Evolutionary conservation across 2,888 invertebrate species (phyloP).

Genomic region (Argyresthia goedartella): DNA sequence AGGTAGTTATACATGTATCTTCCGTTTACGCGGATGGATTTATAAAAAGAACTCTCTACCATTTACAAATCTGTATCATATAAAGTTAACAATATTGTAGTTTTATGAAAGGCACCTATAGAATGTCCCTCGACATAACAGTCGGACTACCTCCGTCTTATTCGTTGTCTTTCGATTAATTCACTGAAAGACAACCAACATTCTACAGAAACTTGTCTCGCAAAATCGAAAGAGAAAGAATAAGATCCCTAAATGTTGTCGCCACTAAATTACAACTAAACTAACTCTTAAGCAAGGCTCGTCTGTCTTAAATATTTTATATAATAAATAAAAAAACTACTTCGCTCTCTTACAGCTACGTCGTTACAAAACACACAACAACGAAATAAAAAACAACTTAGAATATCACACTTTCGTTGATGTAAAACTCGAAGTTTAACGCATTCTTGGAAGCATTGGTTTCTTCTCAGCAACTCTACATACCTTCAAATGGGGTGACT

Average conservation of each 20-base stretch:
- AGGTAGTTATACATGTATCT: slow-evolving; percentile 19
- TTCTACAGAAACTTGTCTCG: not conserved
- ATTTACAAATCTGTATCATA: slow-evolving; percentile 46
- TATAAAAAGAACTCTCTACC: slow-evolving; percentile 47
- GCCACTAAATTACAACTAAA: slow-evolving; percentile 56
- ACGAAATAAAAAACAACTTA: slow-evolving; percentile 65
- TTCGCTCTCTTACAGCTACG: slow-evolving; percentile 46
- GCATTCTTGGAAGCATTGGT: slow-evolving; percentile 52
- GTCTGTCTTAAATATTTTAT: slow-evolving; percentile 63
- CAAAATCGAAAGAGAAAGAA: slow-evolving; percentile 28
- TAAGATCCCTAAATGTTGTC: slow-evolving; percentile 22
- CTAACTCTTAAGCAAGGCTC: slow-evolving; percentile 67
- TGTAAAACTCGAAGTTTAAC: slow-evolving; percentile 35
- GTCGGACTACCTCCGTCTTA: slow-evolving; percentile 48
- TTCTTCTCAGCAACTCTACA: slow-evolving; percentile 10
- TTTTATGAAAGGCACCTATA: slow-evolving; percentile 67
- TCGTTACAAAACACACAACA: slow-evolving; percentile 67
- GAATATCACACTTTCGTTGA: slow-evolving; percentile 66
- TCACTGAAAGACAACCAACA: not conserved
- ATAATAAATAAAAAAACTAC: slow-evolving; percentile 55
- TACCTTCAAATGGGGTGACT: no score
- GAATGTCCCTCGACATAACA: slow-evolving; percentile 51
- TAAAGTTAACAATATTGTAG: slow-evolving; percentile 31
- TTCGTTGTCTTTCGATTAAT: slow-evolving; percentile 17
- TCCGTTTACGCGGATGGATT: slow-evolving; percentile 50